Evolutionary conservation across 2,888 invertebrate genomes (phyloP).

Genomic region (Perizoma affinitatum): DNA sequence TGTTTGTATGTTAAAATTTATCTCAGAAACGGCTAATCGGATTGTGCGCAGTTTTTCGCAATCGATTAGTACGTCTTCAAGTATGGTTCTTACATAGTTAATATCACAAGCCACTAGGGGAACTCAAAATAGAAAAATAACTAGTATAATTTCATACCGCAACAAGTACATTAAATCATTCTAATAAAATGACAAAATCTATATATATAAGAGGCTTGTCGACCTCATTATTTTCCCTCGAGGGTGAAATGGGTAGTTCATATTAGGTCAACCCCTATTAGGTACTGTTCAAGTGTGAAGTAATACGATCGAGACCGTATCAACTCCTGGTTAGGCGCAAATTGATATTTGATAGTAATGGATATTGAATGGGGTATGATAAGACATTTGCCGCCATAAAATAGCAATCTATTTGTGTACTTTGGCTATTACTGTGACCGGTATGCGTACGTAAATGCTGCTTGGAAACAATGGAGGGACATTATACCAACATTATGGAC

Average conservation of each 20-base stretch:
- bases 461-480: not conserved
- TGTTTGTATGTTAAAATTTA: too few relatives aligned
- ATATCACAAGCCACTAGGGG: too few relatives aligned
- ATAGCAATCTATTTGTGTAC: not conserved
- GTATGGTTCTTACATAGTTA: too few relatives aligned
- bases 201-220: slow-evolving; percentile 18
- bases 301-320: slow-evolving; percentile 21
- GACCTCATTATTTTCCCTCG: slow-evolving; percentile 27
- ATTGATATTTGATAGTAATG: slow-evolving; percentile 25
- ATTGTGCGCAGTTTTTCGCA: too few relatives aligned
- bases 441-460: not conserved
- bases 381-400: slow-evolving; percentile 6
- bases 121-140: too few relatives aligned
- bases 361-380: slow-evolving; percentile 7
- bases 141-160: too few relatives aligned
- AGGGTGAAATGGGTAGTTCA: slow-evolving; percentile 16
- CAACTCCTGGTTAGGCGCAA: slow-evolving; percentile 20
- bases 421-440: not conserved
- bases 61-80: too few relatives aligned
- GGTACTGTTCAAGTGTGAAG: slow-evolving; percentile 13
- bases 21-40: too few relatives aligned
- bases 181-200: slow-evolving; percentile 7
- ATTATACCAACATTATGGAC: not conserved
- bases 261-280: slow-evolving; percentile 28
- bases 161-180: not conserved